Evolutionary conservation across 2,888 invertebrate species (phyloP).

Genomic region (Idaea dimidiata): DNA sequence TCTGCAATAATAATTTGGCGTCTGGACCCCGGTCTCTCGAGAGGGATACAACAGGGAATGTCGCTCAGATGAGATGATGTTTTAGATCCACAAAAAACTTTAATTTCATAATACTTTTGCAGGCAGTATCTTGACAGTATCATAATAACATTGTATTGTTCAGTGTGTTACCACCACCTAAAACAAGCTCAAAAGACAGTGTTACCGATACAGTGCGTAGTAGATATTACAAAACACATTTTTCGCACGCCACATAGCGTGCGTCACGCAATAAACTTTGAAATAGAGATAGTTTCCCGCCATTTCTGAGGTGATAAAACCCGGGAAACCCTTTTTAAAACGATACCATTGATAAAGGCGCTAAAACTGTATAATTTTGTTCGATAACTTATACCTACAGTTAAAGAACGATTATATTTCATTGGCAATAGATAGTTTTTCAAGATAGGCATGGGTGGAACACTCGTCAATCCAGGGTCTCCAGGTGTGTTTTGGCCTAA

Average conservation of each 20-base stretch:
- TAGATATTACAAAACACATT: conserved; percentile 14
- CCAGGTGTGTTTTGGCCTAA: too few species aligned
- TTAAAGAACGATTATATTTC: too few species aligned
- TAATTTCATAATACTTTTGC: too few species aligned
- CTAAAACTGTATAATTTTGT: conserved; percentile 38
- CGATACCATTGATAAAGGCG: conserved; percentile 40
- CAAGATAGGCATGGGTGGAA: too few species aligned
- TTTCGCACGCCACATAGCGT: conserved; percentile 52
- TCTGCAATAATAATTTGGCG: too few species aligned
- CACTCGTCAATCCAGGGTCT: too few species aligned
- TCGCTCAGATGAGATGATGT: too few species aligned
- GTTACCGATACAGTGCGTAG: conserved; percentile 15
- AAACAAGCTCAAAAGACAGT: conserved; percentile 9
- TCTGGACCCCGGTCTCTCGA: too few species aligned
- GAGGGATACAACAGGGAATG: too few species aligned
- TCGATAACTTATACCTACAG: conserved; percentile 5
- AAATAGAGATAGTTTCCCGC: conserved; percentile 48
- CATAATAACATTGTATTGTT: background rate
- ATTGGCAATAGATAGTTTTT: too few species aligned
- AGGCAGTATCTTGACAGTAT: too few species aligned
- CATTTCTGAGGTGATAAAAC: conserved; percentile 45
- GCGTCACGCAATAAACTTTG: conserved; percentile 48
- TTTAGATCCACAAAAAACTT: too few species aligned
- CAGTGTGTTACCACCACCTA: conserved; percentile 9
- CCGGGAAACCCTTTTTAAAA: conserved; percentile 36